phyloP scores from a whole-genome alignment of 2,797 vertebrate genomes.

The Oceanodroma leucorhoa region DNA sequence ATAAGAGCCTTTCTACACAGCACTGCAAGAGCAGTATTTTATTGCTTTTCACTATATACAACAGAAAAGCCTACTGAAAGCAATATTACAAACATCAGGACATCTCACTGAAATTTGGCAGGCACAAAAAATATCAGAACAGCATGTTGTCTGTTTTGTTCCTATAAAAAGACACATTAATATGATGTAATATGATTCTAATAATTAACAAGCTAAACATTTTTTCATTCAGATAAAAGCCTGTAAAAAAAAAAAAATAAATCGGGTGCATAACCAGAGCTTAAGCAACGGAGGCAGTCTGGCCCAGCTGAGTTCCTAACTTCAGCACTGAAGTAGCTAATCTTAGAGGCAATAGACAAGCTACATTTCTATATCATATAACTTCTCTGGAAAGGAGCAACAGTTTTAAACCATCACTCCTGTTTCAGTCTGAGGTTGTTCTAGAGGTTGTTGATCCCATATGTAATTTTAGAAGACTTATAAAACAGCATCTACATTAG shows the following conservation, averaged over 20 bases:
- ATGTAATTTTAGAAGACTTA: background rate
- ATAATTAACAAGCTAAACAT: background rate
- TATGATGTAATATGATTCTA: background rate
- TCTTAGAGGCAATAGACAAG: background rate
- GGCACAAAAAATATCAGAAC: background rate
- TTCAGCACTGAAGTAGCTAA: background rate
- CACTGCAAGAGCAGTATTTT: background rate
- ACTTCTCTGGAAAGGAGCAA: background rate
- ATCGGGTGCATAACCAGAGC: background rate
- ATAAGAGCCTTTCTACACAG: background rate
- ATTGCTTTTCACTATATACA: background rate
- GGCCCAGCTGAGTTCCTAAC: background rate
- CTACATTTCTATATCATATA: background rate
- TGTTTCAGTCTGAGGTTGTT: background rate
- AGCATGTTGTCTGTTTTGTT: background rate
- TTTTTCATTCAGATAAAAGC: background rate
- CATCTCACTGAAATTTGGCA: background rate
- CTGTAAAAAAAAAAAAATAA: background rate
- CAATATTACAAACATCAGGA: background rate
- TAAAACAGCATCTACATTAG: background rate
- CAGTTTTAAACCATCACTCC: background rate
- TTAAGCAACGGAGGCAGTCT: background rate
- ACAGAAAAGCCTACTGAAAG: constrained; percentile 10
- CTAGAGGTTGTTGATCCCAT: background rate
- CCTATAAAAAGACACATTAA: background rate